phyloP scores from a whole-genome alignment of 2,888 invertebrate genomes.

The Ornithoptera alexandrae region DNA sequence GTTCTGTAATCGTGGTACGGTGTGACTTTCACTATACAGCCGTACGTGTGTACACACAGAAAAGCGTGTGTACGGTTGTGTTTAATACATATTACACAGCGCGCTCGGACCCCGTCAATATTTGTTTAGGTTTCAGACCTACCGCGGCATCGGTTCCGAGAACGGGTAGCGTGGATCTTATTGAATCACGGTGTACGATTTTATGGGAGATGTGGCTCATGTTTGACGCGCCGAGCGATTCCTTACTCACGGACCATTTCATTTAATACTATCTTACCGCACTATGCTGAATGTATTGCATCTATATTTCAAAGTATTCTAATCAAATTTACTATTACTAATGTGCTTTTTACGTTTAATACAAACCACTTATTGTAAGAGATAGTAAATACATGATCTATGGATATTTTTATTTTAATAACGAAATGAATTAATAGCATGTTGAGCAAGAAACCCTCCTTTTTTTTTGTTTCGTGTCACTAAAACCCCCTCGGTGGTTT shows the following conservation, averaged over 20 bases:
- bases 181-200: constrained; percentile 35
- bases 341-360: too few relatives aligned
- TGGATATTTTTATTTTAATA: too few relatives aligned
- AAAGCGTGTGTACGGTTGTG: constrained; percentile 48
- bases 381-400: too few relatives aligned
- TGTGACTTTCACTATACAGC: constrained; percentile 31
- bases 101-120: constrained; percentile 50
- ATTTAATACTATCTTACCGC: background rate
- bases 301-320: too few relatives aligned
- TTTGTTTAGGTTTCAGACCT: constrained; percentile 60
- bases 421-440: too few relatives aligned
- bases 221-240: constrained; percentile 26
- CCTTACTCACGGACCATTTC: constrained; percentile 10
- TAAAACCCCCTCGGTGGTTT: too few relatives aligned
- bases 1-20: constrained; percentile 23
- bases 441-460: too few relatives aligned
- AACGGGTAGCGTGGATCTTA: constrained; percentile 40
- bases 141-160: constrained; percentile 51
- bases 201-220: constrained; percentile 30
- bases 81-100: constrained; percentile 51
- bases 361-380: too few relatives aligned
- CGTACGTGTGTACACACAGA: constrained; percentile 35
- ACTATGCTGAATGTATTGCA: background rate
- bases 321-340: too few relatives aligned
- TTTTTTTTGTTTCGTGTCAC: too few relatives aligned